Percentiles rank a stretch among this genome's conserved stretches.
These are phyloP conservation scores for Drosophila trapezifrons DNA, from an alignment of 1,140 invertebrate species.

Conservation along the genomic window DNA sequence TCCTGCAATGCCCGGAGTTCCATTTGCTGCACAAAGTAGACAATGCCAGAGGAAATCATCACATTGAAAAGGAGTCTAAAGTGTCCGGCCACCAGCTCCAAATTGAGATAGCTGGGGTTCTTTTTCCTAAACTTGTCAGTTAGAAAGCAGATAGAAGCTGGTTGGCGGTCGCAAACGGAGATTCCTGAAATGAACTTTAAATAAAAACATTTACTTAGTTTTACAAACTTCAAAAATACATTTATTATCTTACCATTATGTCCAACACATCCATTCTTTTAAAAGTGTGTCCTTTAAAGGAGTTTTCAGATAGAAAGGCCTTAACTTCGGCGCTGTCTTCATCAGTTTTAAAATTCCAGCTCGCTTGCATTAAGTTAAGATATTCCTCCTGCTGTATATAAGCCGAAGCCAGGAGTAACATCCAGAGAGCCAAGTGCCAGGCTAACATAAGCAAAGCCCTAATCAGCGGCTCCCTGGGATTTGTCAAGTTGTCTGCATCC, in stretches of 20 bases:
- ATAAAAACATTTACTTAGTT: not conserved
- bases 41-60: slow-evolving; percentile 8
- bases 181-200: slow-evolving; percentile 32
- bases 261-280: slow-evolving; percentile 24
- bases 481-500: not conserved
- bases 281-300: not conserved
- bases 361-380: not conserved
- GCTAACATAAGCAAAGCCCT: slow-evolving; percentile 5
- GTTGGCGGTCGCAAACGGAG: slow-evolving; percentile 6
- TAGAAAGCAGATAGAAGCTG: slow-evolving; percentile 26
- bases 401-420: slow-evolving; percentile 43
- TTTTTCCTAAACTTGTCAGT: not conserved
- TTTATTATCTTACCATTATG: slow-evolving; percentile 19
- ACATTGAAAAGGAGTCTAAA: slow-evolving; percentile 36
- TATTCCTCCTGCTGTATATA: slow-evolving; percentile 36
- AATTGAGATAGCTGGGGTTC: not conserved
- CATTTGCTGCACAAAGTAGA: slow-evolving; percentile 32
- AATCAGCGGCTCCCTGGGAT: not conserved
- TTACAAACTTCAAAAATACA: not conserved
- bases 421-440: slow-evolving; percentile 34
- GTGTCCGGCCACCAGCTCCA: slow-evolving; percentile 5
- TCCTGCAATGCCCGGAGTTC: slow-evolving; percentile 30
- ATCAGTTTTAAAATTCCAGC: slow-evolving; percentile 27
- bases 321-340: slow-evolving; percentile 3
- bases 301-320: not conserved